Evolutionary conservation across 1,140 invertebrate species (phyloP), one percentile per base, ranked within the genome.

Genomic region (Mamestra configurata): DNA sequence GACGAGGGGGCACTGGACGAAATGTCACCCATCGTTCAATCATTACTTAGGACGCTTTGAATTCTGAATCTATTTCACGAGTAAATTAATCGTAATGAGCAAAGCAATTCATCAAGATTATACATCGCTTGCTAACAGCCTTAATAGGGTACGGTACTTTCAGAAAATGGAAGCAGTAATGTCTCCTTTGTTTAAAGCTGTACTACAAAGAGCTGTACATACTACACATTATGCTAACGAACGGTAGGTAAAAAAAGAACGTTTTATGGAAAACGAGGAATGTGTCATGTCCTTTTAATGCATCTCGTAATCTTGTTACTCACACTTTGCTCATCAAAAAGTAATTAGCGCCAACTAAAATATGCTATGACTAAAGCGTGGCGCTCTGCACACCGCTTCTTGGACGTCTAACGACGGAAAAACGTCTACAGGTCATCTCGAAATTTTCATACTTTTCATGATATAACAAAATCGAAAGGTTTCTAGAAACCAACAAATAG

Each of bases 281-380:
- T 82, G 73, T 77, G 77, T 75, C 82, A 73, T 79, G 77, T 78
- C 73, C 68, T 80, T 79, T 81, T 84, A 82, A 86, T 82, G 81
- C 77, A 79, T 81, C 70, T 79, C 79, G 76, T 86, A 81, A 84
- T 86, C 79, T 81, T 64, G 64, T 82, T 84, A 82, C 57, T 82
- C 80, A 81, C 78, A 79, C 78, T 81, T 84, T 64, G 68, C 81
- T 86, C 84, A 84, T 86, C 84, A 86, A 84, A 84, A 86, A 84
- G 82, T 86, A 82, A 86, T 86, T 84, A 86, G 79, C 78, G 79
- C 35, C 57, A 70, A 78, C 81, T 81, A 77, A 84, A 83, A 82
- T 86, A 84, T 77, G 76, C 57, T 64, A 40, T 83, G 81, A 83
- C 70, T 83, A 77, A 79, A 78, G 53, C 66, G 79, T 77, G 68